Conservation (phyloP, 2,113 vertebrate genomes). For the Ameiurus melas region DNA sequence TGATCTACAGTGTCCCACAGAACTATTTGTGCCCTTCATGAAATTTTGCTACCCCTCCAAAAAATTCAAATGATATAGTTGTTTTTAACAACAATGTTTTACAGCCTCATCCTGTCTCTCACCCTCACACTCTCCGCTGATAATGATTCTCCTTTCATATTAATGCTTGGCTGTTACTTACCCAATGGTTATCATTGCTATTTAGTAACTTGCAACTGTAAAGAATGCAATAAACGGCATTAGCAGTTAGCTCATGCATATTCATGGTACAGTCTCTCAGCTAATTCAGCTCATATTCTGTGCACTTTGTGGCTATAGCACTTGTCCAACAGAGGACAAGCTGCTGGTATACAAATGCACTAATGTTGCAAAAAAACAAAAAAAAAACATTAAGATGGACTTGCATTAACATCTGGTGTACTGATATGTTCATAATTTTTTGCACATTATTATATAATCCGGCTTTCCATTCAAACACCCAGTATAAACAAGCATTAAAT, state of each 20-base stretch:
- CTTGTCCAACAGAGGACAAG: background rate
- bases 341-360: background rate
- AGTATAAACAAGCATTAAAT: background rate
- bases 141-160: conserved; percentile 5
- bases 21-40: background rate
- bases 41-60: background rate
- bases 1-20: background rate
- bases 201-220: background rate
- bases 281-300: background rate
- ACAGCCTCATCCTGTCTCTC: background rate
- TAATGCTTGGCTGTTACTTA: background rate
- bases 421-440: background rate
- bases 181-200: background rate
- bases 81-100: too few species aligned
- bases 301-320: background rate
- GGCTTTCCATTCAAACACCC: background rate
- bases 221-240: background rate
- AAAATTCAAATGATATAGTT: background rate
- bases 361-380: background rate
- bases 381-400: background rate
- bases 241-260: background rate
- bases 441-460: background rate
- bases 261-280: background rate
- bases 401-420: background rate
- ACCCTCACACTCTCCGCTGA: background rate